phyloP scores from a whole-genome alignment of 2,888 invertebrate genomes.

The Dolomedes plantarius region DNA sequence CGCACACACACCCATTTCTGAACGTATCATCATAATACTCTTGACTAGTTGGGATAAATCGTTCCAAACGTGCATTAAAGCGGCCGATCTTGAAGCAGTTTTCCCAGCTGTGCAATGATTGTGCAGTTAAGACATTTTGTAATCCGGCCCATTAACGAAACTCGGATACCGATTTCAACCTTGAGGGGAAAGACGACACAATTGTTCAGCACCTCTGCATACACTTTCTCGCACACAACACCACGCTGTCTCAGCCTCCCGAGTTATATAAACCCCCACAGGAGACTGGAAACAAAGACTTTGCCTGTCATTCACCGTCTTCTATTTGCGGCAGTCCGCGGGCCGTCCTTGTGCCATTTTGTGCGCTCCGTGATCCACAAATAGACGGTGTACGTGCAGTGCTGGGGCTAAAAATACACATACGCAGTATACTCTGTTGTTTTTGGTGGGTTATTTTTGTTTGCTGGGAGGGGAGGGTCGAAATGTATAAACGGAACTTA shows the following conservation, averaged over 20 bases:
- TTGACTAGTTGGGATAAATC: too few species aligned
- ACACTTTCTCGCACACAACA: conserved; percentile 29
- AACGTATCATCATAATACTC: too few species aligned
- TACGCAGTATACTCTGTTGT: conserved; percentile 1
- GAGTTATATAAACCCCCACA: conserved; percentile 57
- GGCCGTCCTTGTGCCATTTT: conserved; percentile 57
- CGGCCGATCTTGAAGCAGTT: too few species aligned
- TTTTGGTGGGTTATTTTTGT: background rate
- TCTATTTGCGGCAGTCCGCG: conserved; percentile 36
- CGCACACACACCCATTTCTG: too few species aligned
- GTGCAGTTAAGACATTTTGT: too few species aligned
- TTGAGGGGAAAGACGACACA: background rate
- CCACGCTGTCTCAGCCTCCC: conserved; percentile 57
- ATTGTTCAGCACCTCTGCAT: background rate
- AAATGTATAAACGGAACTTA: background rate
- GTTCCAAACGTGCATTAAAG: too few species aligned
- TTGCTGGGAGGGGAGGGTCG: background rate
- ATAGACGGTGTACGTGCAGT: conserved; percentile 21
- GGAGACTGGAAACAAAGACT: conserved; percentile 27
- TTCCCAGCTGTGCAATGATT: too few species aligned
- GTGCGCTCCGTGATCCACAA: conserved; percentile 28
- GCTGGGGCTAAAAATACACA: conserved; percentile 28
- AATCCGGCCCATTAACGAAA: too few species aligned
- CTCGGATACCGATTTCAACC: background rate
- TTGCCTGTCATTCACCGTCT: conserved; percentile 48